A percentile compares a stretch with the other conserved stretches of the same genome.
Conservation (phyloP, 2,797 vertebrate genomes). For the Lepidocolaptes lacrymiger region DNA sequence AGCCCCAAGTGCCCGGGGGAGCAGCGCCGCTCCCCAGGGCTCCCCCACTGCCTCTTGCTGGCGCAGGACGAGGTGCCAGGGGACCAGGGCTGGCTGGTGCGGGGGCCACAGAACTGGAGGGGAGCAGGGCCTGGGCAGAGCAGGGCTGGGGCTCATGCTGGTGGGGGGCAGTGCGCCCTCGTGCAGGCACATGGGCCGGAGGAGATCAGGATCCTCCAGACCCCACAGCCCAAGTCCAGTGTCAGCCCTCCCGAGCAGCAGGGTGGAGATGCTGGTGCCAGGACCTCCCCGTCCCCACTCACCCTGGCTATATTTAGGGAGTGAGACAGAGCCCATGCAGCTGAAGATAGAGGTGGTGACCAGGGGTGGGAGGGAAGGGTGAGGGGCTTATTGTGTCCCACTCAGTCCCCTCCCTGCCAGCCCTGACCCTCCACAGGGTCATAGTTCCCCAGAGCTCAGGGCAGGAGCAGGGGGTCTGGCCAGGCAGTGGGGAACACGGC, state of each 20-base stretch:
- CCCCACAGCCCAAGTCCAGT: background rate
- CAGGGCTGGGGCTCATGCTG: background rate
- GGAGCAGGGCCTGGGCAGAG: background rate
- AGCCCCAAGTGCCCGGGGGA: background rate
- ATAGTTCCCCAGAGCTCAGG: background rate
- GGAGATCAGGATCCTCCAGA: background rate
- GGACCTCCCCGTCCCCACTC: background rate
- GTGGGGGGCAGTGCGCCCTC: accelerated
- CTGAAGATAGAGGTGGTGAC: background rate
- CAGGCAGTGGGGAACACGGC: background rate
- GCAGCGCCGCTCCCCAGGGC: background rate
- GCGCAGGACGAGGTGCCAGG: accelerated
- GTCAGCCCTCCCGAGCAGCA: background rate
- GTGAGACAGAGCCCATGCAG: constrained; percentile 22
- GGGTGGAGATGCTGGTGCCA: background rate
- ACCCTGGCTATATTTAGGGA: constrained; percentile 38
- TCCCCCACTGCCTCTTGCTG: background rate
- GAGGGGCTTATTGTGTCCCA: accelerated
- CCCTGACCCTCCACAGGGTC: background rate
- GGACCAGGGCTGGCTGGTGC: background rate
- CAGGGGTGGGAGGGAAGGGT: background rate
- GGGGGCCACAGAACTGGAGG: background rate
- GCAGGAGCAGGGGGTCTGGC: background rate
- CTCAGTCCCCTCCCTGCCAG: background rate
- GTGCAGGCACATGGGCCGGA: background rate